A percentile compares a stretch with the other conserved stretches of the same genome.
Conservation (phyloP, 2,797 vertebrate genomes). For the Karalla daura region DNA sequence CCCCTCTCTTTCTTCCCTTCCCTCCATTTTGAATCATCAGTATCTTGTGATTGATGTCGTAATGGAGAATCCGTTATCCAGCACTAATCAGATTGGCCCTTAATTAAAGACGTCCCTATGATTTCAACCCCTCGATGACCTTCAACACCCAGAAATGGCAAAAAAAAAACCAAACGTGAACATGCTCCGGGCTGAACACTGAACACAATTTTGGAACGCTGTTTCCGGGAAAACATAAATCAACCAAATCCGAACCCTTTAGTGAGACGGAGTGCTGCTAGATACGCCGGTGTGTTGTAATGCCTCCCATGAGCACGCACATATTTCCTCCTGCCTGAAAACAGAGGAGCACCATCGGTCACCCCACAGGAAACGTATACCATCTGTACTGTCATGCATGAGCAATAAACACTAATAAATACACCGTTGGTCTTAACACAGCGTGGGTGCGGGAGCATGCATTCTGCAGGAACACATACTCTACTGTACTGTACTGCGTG, state of each 20-base stretch:
- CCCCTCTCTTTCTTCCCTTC: neutral
- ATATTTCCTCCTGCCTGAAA: conserved; percentile 49
- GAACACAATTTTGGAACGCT: neutral
- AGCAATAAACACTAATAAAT: conserved; percentile 36
- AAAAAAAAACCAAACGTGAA: neutral
- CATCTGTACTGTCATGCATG: conserved; percentile 68
- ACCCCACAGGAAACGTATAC: conserved; percentile 71
- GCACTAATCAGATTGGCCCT: neutral
- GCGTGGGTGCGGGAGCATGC: neutral
- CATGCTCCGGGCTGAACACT: neutral
- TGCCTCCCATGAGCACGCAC: conserved; percentile 65
- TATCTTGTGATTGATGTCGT: neutral
- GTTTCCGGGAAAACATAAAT: conserved; percentile 46
- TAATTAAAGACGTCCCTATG: neutral
- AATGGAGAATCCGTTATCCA: neutral
- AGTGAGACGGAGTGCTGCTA: conserved; percentile 26
- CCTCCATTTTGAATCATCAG: neutral
- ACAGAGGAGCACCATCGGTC: conserved; percentile 55
- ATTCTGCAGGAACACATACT: conserved; percentile 6
- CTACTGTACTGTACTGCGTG: too few species aligned
- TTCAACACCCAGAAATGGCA: neutral
- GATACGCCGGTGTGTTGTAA: conserved; percentile 39
- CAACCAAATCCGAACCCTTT: conserved; percentile 34
- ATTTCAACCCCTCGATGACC: neutral
- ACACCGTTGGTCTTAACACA: conserved; percentile 11